A percentile compares a stretch with the other conserved stretches of the same genome.
Conservation (phyloP, 2,797 vertebrate species). For the Apogon hyalosoma region DNA sequence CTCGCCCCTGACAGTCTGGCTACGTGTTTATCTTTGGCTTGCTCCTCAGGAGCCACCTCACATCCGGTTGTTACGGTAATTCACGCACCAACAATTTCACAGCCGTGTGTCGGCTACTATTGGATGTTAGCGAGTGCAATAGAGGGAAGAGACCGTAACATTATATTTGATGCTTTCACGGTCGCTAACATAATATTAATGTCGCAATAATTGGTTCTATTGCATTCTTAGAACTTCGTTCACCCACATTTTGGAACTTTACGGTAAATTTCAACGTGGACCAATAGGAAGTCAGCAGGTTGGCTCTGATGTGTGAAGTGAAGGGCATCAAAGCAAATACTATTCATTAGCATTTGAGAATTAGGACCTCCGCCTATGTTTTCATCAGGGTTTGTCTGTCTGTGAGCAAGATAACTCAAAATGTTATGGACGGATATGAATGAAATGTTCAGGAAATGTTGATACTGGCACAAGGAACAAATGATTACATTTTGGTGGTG, state of each 20-base stretch:
- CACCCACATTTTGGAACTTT: constrained; percentile 22
- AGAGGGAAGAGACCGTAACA: neutral
- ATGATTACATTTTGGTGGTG: no score
- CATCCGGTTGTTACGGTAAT: constrained; percentile 84
- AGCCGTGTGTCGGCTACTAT: neutral
- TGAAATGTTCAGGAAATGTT: no score
- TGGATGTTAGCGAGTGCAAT: neutral
- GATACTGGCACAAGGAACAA: no score
- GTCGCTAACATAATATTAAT: no score
- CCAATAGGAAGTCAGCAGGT: constrained; percentile 70
- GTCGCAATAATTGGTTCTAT: neutral
- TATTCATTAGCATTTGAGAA: no score
- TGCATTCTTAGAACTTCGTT: neutral
- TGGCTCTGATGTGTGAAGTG: neutral
- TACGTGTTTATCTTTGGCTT: constrained; percentile 89
- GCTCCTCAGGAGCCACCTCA: constrained; percentile 89
- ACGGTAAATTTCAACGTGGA: constrained; percentile 78
- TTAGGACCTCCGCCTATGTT: no score
- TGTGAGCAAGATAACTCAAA: no score
- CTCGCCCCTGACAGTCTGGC: constrained; percentile 52
- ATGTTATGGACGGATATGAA: no score
- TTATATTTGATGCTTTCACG: accelerated
- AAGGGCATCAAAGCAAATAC: no score
- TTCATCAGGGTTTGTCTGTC: no score
- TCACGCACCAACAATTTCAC: constrained; percentile 34